Evolutionary conservation across 2,113 vertebrate genomes (phyloP), one percentile per base, ranked within the genome.

Genomic region (Thomomys bottae): DNA sequence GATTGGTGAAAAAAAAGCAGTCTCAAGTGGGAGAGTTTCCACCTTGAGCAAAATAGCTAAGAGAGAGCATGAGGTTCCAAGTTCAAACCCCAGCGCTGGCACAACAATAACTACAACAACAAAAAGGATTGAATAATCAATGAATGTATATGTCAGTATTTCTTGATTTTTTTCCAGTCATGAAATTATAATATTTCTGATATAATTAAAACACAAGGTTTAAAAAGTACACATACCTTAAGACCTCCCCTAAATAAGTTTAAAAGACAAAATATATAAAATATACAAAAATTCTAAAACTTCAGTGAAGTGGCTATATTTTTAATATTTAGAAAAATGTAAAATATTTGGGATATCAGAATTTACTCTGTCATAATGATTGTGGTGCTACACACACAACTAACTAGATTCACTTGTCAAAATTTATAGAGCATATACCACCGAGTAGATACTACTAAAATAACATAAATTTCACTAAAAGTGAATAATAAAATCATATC

Each of bases 81-180:
- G 21, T 61, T 61, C 59, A 61, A 26, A 61, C 59, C 21, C 59
- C 59, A 61, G 59, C 12, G 12, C 59, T 61, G 59, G 21, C 59
- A 24, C 20, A 54, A 54, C 49, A 54, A 54, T 54, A 54, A 49
- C 15, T 17, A 54, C 12, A 61, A 61, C 24, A 61, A 11, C 24
- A 61, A 61, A 23, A 24, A 26, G 4, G 59, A 85, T 45, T 73
- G 24, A 73, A 88, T 73, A 91, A 63, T 26, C 4, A 71, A 32
- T 79, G 42, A 87, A 93, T 84, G 38, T 34, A 26, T 40, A 72
- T 79, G 80, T 78, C 26, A 72, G 21, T 38, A 92, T 72, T 72
- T 92, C 63, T 86, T 83, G 34, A 75, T 76, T 92, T 95, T 93
- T 90, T 95, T 93, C 88, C 28, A 87, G 64, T 90, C 34, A 84